Percentiles rank a stretch among this genome's conserved stretches.
Evolutionary conservation across 2,113 vertebrate genomes (phyloP).

Genomic region (Taxidea taxus): DNA sequence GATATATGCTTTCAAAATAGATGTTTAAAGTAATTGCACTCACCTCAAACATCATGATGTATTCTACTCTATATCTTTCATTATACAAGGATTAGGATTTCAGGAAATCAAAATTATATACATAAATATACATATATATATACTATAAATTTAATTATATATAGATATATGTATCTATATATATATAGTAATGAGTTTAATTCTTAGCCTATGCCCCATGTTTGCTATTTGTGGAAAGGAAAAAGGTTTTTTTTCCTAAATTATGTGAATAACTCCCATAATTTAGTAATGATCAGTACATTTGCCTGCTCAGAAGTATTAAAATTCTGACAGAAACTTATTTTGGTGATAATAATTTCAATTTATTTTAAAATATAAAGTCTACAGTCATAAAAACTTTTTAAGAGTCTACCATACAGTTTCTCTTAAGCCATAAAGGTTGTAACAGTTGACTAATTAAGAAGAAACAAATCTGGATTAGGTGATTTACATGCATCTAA

Average conservation of each 20-base stretch:
- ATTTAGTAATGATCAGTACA: background rate
- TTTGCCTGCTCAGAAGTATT: background rate
- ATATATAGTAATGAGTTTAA: background rate
- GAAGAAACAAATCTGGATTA: background rate
- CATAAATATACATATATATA: background rate
- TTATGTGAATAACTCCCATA: background rate
- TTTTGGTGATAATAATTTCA: background rate
- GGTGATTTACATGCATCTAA: background rate
- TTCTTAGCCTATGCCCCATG: background rate
- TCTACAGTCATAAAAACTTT: background rate
- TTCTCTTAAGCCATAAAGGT: background rate
- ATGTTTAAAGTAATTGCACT: background rate
- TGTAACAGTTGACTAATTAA: background rate
- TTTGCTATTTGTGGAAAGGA: background rate
- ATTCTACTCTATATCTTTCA: background rate
- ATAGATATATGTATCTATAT: background rate
- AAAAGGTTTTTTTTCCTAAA: background rate
- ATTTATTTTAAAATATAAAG: background rate
- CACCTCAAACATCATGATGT: background rate
- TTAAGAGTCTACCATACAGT: background rate
- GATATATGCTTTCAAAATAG: constrained; percentile 14
- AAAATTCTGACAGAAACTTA: background rate
- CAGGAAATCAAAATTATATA: background rate
- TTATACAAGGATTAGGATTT: background rate
- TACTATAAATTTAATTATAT: background rate